Evolutionary conservation across 2,888 invertebrate genomes (phyloP), one percentile per base, ranked within the genome.

Genomic region (Cyaniris semiargus): DNA sequence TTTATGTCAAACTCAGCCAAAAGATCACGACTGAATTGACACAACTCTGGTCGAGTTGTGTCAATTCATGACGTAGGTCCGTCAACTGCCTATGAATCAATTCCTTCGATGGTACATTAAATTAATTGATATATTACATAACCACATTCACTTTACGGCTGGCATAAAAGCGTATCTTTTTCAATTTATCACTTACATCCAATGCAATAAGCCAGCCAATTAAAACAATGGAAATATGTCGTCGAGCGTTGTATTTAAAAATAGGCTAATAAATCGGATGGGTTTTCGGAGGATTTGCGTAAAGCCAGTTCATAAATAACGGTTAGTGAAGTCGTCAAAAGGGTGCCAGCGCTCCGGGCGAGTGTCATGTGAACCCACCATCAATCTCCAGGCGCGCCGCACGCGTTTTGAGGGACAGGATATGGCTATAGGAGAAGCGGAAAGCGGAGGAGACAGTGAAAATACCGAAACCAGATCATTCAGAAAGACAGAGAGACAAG

Each of bases 271-370:
- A 74, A 74, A 74, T 74, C 53, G 74, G 48, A 74, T 74, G 74
- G 74, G 74, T 90, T 80, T 82, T 82, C 77, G 80, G 77, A 85
- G 87, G 88, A 89, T 90, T 87, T 87, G 85, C 85, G 86, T 84
- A 88, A 83, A 92, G 87, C 90, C 88, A 83, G 82, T 85, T 88
- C 88, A 91, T 92, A 92, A 92, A 93, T 92, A 90, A 91, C 89
- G 85, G 90, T 91, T 92, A 93, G 92, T 92, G 89, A 91, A 93
- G 92, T 92, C 91, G 90, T 93, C 93, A 92, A 90, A 91, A 91
- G 92, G 92, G 91, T 89, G 88, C 85, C 87, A 88, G 89, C 84
- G 87, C 85, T 88, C 87, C 87, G 89, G 89, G 88, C 87, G 87
- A 87, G 87, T 92, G 91, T 90, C 93, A 92, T 93, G 92, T 91